Conservation (phyloP, 2,888 invertebrate species). For the Euproctis similis region DNA sequence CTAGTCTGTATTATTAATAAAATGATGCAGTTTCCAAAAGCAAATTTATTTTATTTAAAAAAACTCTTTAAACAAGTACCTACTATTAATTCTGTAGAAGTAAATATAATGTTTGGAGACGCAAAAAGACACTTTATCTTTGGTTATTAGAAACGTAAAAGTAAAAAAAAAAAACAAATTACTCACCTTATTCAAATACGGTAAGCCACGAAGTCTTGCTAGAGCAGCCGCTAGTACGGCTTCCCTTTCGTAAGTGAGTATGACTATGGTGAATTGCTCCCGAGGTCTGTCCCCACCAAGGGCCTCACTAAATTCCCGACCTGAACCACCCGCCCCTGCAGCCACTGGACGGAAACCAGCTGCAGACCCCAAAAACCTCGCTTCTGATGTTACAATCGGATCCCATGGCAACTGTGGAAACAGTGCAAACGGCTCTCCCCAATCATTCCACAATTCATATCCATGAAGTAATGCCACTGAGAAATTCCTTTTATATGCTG, state of each 20-base stretch:
- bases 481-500: conserved; percentile 90
- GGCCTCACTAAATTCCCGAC: conserved; percentile 96
- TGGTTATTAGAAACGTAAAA: too few relatives aligned
- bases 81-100: too few relatives aligned
- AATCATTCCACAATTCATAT: conserved; percentile 91
- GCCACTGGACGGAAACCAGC: conserved; percentile 95
- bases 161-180: too few relatives aligned
- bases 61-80: too few relatives aligned
- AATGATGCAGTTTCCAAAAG: too few relatives aligned
- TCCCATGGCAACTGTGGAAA: conserved; percentile 94
- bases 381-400: conserved; percentile 92
- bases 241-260: conserved; percentile 97
- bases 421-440: conserved; percentile 92
- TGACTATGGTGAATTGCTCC: conserved; percentile 98
- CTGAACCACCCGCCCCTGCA: conserved; percentile 94
- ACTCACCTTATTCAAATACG: conserved; percentile 90
- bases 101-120: too few relatives aligned
- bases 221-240: conserved; percentile 93
- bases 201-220: conserved; percentile 91
- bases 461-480: conserved; percentile 70
- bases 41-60: too few relatives aligned
- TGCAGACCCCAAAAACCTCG: conserved; percentile 88
- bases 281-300: conserved; percentile 95
- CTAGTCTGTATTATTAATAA: too few relatives aligned
- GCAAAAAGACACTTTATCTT: too few relatives aligned